Evolutionary conservation across 2,113 vertebrate genomes (phyloP).

Genomic region (Petromus typicus): DNA sequence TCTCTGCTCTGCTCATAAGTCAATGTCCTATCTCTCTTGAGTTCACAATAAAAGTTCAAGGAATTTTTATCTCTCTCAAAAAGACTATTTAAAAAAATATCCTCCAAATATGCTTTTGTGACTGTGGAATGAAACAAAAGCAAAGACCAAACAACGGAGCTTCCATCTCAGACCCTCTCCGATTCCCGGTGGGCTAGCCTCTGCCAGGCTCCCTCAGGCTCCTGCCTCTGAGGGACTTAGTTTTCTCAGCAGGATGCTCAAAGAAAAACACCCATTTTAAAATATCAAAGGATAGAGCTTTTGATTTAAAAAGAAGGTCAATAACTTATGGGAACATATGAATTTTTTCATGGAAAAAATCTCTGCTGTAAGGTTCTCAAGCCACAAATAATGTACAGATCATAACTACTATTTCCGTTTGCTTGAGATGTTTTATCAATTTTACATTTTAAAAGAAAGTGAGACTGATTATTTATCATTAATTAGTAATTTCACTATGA

Average conservation of each 20-base stretch:
- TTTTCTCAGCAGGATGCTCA: background rate
- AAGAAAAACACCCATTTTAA: constrained; percentile 12
- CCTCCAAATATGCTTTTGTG: background rate
- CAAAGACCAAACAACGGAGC: background rate
- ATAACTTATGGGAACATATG: background rate
- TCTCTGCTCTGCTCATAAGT: background rate
- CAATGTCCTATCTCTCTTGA: background rate
- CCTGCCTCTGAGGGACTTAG: background rate
- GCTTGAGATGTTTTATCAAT: background rate
- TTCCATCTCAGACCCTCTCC: too few relatives aligned
- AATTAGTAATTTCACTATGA: background rate
- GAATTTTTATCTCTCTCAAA: constrained; percentile 2
- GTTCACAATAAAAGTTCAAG: constrained; percentile 30
- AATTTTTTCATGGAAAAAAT: background rate
- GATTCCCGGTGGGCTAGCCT: background rate
- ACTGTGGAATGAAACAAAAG: background rate
- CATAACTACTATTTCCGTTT: background rate
- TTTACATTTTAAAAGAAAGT: constrained; percentile 50
- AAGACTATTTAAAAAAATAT: background rate
- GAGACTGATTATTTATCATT: background rate
- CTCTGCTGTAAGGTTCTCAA: background rate
- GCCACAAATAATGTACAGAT: background rate
- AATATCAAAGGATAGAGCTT: constrained; percentile 27
- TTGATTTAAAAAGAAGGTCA: constrained; percentile 36
- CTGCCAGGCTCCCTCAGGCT: accelerated